Conservation (phyloP, 2,113 vertebrate genomes). For the Hippoglossus stenolepis region DNA sequence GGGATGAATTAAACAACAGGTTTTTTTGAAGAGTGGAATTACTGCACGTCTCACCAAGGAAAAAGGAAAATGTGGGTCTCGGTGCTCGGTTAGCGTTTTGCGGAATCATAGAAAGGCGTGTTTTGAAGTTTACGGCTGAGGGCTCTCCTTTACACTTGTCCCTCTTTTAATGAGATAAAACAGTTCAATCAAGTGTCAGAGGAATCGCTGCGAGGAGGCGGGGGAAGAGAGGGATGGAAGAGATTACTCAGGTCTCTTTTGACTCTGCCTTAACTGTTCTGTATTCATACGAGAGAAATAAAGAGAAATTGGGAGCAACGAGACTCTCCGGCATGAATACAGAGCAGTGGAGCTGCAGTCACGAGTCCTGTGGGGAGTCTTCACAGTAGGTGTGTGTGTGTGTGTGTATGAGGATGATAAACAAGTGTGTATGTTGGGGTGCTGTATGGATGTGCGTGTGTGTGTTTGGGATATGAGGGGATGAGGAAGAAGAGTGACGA, state of each 20-base stretch:
- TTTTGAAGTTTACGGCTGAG: slow-evolving; percentile 58
- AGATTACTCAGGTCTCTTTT: slow-evolving; percentile 56
- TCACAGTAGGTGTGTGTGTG: slow-evolving; percentile 46
- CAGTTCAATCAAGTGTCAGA: slow-evolving; percentile 66
- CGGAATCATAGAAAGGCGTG: slow-evolving; percentile 37
- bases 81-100: slow-evolving; percentile 21
- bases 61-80: slow-evolving; percentile 27
- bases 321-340: slow-evolving; percentile 66
- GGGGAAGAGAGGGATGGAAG: slow-evolving; percentile 35
- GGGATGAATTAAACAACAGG: slow-evolving; percentile 25
- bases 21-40: slow-evolving; percentile 14
- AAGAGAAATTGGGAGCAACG: slow-evolving; percentile 49
- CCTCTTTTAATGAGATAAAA: slow-evolving; percentile 67
- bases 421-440: slow-evolving; percentile 43
- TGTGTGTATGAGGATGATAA: slow-evolving; percentile 55
- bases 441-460: slow-evolving; percentile 12
- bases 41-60: background rate
- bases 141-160: slow-evolving; percentile 58
- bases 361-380: slow-evolving; percentile 63
- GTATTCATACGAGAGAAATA: slow-evolving; percentile 73
- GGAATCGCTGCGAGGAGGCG: slow-evolving; percentile 46
- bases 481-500: background rate
- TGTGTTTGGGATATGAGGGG: slow-evolving; percentile 33
- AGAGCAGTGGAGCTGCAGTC: slow-evolving; percentile 70
- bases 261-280: slow-evolving; percentile 64